Evolutionary conservation across 2,797 vertebrate species (phyloP).

Genomic region (Crenuchus spilurus): DNA sequence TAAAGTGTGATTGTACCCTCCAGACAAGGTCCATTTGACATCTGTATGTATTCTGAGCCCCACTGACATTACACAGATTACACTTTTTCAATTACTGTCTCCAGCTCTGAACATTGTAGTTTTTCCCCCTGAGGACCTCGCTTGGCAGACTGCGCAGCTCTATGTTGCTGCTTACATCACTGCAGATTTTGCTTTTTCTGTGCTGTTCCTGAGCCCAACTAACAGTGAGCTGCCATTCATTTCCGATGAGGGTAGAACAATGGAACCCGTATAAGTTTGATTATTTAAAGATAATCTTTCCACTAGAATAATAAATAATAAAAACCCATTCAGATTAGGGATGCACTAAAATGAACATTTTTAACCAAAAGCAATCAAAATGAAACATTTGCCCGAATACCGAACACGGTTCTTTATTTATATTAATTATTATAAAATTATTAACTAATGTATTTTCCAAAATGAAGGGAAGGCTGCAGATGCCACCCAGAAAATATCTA

Average conservation of each 20-base stretch:
- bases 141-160: conserved; percentile 61
- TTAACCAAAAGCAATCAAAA: no score
- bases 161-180: conserved; percentile 42
- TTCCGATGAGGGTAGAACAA: background rate
- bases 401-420: no score
- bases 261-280: no score
- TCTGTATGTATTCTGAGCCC: background rate
- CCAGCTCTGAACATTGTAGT: conserved; percentile 48
- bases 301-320: no score
- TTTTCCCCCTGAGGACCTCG: conserved; percentile 57
- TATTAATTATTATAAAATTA: no score
- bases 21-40: background rate
- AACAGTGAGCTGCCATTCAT: conserved; percentile 37
- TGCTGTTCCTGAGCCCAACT: conserved; percentile 36
- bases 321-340: no score
- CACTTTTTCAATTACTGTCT: conserved; percentile 45
- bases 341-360: no score
- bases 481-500: no score
- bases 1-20: background rate
- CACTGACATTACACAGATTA: conserved; percentile 48
- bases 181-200: conserved; percentile 22
- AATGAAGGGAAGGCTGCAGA: no score
- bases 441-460: no score
- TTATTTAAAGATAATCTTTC: no score
- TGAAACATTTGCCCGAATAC: no score